Percentiles rank a stretch among this genome's conserved stretches.
Evolutionary conservation across 2,888 invertebrate species (phyloP).

Genomic region (Drosophila austrosaltans): DNA sequence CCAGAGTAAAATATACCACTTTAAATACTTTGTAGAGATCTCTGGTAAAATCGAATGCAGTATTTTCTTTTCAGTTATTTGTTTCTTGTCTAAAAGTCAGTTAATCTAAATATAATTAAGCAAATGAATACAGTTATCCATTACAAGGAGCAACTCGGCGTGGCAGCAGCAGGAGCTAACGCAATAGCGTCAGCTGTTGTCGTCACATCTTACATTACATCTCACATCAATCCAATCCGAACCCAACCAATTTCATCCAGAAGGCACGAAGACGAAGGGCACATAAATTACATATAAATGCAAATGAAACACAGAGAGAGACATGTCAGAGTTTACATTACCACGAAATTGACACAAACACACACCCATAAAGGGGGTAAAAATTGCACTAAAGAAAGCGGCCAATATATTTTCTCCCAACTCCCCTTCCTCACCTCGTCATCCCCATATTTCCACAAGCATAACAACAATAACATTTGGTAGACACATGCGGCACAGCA

Average conservation of each 20-base stretch:
- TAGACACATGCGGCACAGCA: conserved; percentile 38
- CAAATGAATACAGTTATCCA: conserved; percentile 34
- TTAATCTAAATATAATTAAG: conserved; percentile 33
- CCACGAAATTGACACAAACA: conserved; percentile 16
- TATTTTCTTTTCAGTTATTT: conserved; percentile 1
- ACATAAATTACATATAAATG: conserved; percentile 46
- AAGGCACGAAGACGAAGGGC: conserved; percentile 14
- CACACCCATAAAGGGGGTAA: conserved; percentile 34
- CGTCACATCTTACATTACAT: conserved; percentile 17
- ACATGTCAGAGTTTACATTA: conserved; percentile 53
- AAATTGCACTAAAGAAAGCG: conserved; percentile 41
- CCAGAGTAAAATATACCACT: background rate
- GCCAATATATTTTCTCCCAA: background rate
- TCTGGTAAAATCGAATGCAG: background rate
- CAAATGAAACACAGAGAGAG: conserved; percentile 45
- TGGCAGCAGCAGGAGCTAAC: background rate
- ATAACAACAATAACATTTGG: conserved; percentile 27
- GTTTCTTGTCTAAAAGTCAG: background rate
- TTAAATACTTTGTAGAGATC: background rate
- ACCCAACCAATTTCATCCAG: background rate
- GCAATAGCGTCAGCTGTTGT: conserved; percentile 20
- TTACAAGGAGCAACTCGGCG: conserved; percentile 17
- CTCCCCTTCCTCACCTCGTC: background rate
- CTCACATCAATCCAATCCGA: conserved; percentile 18
- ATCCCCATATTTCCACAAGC: background rate